Evolutionary conservation across 92 coral and sea anemone species (phyloP).

Genomic region (Porites lobata): DNA sequence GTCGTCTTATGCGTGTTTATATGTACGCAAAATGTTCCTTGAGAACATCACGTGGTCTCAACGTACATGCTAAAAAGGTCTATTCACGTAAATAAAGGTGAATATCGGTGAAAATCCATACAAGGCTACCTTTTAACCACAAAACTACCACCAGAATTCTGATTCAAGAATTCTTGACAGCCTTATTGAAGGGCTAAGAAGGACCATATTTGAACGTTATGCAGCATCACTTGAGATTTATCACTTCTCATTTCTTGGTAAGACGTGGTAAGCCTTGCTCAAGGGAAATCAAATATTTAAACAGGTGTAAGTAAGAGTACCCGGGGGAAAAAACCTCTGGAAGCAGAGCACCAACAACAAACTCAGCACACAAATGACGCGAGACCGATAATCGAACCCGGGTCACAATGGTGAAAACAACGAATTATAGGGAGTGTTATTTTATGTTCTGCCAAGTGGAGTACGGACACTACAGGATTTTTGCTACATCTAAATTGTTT

Average conservation of each 20-base stretch:
- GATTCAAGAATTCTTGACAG: neutral
- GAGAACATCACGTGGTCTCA: neutral
- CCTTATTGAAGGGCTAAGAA: slow-evolving; percentile 8
- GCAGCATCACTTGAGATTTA: slow-evolving; percentile 17
- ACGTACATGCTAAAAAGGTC: slow-evolving; percentile 6
- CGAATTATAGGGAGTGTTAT: slow-evolving; percentile 11
- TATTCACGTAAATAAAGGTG: slow-evolving; percentile 10
- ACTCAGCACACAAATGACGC: slow-evolving; percentile 12
- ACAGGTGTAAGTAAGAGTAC: slow-evolving; percentile 9
- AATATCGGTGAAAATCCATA: slow-evolving; percentile 16
- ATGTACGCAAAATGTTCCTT: no score
- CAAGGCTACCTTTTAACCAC: slow-evolving; percentile 12
- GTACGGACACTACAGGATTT: slow-evolving; percentile 12
- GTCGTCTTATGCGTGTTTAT: no score
- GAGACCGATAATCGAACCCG: slow-evolving; percentile 15
- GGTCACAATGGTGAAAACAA: slow-evolving; percentile 16
- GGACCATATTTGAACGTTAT: slow-evolving; percentile 14
- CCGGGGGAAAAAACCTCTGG: slow-evolving; percentile 10
- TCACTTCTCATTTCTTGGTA: neutral
- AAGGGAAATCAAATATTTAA: slow-evolving; percentile 12
- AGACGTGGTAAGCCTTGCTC: slow-evolving; percentile 14
- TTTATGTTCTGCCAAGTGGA: slow-evolving; percentile 12
- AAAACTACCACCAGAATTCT: slow-evolving; percentile 14
- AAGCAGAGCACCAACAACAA: slow-evolving; percentile 15
- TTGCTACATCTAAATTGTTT: slow-evolving; percentile 9